phyloP scores from a whole-genome alignment of 2,797 vertebrate species.

The Melanotaenia pygmaea region DNA sequence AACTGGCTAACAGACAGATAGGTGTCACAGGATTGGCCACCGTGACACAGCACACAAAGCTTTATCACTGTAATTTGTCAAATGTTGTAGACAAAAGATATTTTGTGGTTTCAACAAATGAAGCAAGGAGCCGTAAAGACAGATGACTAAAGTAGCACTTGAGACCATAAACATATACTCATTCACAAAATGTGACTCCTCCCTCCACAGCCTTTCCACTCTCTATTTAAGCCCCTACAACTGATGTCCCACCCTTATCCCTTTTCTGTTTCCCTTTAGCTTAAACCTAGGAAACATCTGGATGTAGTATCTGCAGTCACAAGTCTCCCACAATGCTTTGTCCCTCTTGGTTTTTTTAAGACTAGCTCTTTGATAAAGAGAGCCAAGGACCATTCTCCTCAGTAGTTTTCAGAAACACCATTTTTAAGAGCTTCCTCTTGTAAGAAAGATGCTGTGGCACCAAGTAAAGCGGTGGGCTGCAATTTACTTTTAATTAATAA shows the following conservation, averaged over 20 bases:
- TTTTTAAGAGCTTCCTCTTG: constrained; percentile 25
- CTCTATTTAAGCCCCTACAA: constrained; percentile 1
- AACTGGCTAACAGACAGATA: not conserved
- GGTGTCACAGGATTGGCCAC: not conserved
- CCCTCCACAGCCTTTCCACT: constrained; percentile 11
- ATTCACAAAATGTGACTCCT: constrained; percentile 19
- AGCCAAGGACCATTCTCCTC: constrained; percentile 18
- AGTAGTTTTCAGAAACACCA: constrained; percentile 30
- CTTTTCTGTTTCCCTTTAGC: constrained; percentile 16
- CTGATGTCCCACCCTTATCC: constrained; percentile 33
- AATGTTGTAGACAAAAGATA: constrained; percentile 1
- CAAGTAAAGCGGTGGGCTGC: not conserved
- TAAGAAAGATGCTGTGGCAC: constrained; percentile 16
- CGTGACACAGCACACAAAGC: not conserved
- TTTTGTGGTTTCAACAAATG: not conserved
- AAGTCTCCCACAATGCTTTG: constrained; percentile 56
- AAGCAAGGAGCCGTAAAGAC: not conserved
- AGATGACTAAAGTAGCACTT: not conserved
- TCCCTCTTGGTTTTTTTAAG: constrained; percentile 24
- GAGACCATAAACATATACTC: constrained; percentile 3
- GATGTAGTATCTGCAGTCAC: constrained; percentile 58
- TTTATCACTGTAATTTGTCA: not conserved
- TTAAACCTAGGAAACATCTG: constrained; percentile 65
- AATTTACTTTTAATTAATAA: constrained; percentile 9
- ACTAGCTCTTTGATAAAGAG: constrained; percentile 52